phyloP scores from a whole-genome alignment of 2,888 invertebrate species.

The Macrosiphum euphorbiae region DNA sequence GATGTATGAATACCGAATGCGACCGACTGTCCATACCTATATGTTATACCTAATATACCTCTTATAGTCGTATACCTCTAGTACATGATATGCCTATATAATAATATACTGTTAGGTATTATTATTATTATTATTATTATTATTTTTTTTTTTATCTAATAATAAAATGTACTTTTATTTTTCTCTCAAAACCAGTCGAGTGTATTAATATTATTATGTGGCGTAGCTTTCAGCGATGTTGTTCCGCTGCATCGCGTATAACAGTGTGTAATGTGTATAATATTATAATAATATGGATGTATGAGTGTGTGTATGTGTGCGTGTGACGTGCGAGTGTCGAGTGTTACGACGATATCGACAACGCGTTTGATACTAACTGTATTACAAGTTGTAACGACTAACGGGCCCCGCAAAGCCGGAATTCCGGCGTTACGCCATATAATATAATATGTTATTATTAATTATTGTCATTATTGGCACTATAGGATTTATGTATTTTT shows the following conservation, averaged over 20 bases:
- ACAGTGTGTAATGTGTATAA: not conserved
- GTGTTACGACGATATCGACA: not conserved
- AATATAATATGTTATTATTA: not conserved
- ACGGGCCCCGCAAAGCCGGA: not conserved
- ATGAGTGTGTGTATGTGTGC: not conserved
- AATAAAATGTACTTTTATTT: slow-evolving; percentile 35
- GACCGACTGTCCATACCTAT: not conserved
- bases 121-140: slow-evolving; percentile 11
- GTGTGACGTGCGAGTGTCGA: not conserved
- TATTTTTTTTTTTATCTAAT: not conserved
- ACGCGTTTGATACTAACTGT: not conserved
- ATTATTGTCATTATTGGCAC: not conserved
- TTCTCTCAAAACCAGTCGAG: slow-evolving; percentile 26
- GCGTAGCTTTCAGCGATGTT: slow-evolving; percentile 14
- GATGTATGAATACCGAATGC: not conserved
- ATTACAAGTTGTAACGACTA: not conserved
- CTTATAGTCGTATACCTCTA: not conserved
- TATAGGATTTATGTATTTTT: not conserved
- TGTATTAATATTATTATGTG: not conserved
- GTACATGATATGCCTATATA: not conserved
- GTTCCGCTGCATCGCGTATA: not conserved
- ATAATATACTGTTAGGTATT: not conserved
- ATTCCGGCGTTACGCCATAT: slow-evolving; percentile 6
- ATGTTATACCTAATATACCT: not conserved
- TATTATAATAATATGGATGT: not conserved